phyloP scores from a whole-genome alignment of 2,113 vertebrate genomes.

The Pogona vitticeps region DNA sequence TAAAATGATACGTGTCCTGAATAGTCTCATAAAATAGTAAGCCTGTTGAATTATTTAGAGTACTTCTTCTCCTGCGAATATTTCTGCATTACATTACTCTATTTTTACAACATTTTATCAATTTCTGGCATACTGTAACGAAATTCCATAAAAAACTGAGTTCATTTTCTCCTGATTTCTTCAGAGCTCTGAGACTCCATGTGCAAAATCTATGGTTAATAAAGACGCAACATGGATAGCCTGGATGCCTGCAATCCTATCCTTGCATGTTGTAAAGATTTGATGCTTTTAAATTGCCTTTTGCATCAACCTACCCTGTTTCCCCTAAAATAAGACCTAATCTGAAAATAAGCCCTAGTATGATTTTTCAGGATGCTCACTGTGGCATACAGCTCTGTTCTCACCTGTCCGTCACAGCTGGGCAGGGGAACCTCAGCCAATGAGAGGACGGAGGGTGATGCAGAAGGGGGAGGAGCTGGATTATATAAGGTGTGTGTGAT shows the following conservation, averaged over 20 bases:
- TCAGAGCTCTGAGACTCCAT: neutral
- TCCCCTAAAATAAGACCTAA: too few species aligned
- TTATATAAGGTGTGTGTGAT: too few species aligned
- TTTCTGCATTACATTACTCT: neutral
- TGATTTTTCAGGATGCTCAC: too few species aligned
- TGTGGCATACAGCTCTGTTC: too few species aligned
- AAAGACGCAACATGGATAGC: neutral
- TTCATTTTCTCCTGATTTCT: neutral
- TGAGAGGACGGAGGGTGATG: too few species aligned
- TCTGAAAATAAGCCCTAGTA: too few species aligned
- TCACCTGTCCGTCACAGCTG: too few species aligned
- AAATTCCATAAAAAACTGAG: neutral
- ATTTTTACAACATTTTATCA: neutral
- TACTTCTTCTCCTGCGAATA: conserved; percentile 16
- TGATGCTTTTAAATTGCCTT: neutral
- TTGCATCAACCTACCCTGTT: neutral
- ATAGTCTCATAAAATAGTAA: neutral
- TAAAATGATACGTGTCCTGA: neutral
- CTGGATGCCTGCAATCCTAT: too few species aligned
- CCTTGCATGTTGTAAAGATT: neutral
- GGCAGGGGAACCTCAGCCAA: too few species aligned
- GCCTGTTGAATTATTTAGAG: neutral
- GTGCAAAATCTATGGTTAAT: neutral
- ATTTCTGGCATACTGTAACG: neutral
- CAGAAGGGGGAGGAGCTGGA: too few species aligned